Evolutionary conservation across 2,797 vertebrate genomes (phyloP).

Genomic region (Semaprochilodus insignis): DNA sequence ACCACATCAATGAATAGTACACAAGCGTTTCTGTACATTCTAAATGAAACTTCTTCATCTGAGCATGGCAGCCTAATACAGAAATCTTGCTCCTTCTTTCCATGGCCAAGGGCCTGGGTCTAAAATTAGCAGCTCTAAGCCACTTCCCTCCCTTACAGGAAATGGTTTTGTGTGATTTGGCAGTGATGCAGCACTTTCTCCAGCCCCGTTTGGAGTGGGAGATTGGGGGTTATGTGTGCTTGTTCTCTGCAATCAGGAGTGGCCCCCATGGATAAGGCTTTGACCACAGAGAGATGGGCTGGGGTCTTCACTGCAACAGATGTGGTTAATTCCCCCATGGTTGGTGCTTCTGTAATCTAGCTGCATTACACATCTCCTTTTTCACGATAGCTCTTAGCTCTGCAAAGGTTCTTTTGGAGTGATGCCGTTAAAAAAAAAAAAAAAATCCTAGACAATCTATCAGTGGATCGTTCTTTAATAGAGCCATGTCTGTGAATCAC

Average conservation of each 20-base stretch:
- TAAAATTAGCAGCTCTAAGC: constrained; percentile 76
- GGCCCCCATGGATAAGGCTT: constrained; percentile 43
- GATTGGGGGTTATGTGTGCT: constrained; percentile 52
- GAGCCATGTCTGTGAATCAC: too few relatives aligned
- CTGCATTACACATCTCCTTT: not conserved
- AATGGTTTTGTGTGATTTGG: constrained; percentile 80
- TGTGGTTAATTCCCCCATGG: not conserved
- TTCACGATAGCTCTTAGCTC: not conserved
- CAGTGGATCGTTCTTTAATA: too few relatives aligned
- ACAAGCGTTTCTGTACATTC: not conserved
- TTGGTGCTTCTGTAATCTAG: not conserved
- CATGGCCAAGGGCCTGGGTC: constrained; percentile 62
- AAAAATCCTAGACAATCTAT: not conserved
- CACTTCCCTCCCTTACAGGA: constrained; percentile 74
- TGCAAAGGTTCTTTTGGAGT: not conserved
- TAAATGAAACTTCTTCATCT: constrained; percentile 51
- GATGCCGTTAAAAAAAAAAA: not conserved
- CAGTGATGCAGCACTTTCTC: constrained; percentile 77
- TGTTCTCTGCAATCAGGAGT: constrained; percentile 49
- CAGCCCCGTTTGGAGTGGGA: constrained; percentile 59
- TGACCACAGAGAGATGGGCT: not conserved
- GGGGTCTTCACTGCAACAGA: constrained; percentile 15
- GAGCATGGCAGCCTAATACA: constrained; percentile 2
- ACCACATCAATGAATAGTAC: not conserved
- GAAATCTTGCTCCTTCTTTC: constrained; percentile 40